phyloP scores from a whole-genome alignment of 2,113 vertebrate genomes.

The Anolis sagrei region DNA sequence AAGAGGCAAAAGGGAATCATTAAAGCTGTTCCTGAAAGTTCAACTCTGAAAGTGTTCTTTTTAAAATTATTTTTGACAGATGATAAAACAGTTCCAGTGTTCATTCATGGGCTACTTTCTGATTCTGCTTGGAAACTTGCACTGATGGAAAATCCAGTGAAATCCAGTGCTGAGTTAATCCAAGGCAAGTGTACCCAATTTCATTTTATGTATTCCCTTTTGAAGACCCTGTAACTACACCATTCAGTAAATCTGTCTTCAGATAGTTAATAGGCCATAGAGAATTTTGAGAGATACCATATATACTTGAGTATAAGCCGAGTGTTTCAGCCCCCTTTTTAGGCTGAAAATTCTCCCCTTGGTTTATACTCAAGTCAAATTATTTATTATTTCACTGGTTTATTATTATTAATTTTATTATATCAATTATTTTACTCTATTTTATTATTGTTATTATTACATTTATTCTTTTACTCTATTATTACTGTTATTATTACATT shows the following conservation, averaged over 20 bases:
- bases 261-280: not conserved
- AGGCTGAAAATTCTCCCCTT: too few relatives aligned
- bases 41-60: not conserved
- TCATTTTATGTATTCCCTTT: not conserved
- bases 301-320: too few relatives aligned
- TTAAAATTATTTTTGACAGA: not conserved
- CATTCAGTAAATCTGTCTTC: not conserved
- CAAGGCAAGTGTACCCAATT: not conserved
- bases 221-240: not conserved
- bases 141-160: not conserved
- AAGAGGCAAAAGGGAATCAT: not conserved
- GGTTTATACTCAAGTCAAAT: too few relatives aligned
- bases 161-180: not conserved
- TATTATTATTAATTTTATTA: too few relatives aligned
- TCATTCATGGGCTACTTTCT: not conserved
- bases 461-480: too few relatives aligned
- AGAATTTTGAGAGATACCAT: not conserved
- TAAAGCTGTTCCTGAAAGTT: not conserved
- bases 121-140: not conserved
- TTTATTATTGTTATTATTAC: too few relatives aligned
- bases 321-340: too few relatives aligned
- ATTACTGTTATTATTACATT: too few relatives aligned
- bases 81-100: not conserved
- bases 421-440: too few relatives aligned
- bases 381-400: too few relatives aligned